phyloP scores from a whole-genome alignment of 2,113 vertebrate species.

The Sinosuthora webbiana region DNA sequence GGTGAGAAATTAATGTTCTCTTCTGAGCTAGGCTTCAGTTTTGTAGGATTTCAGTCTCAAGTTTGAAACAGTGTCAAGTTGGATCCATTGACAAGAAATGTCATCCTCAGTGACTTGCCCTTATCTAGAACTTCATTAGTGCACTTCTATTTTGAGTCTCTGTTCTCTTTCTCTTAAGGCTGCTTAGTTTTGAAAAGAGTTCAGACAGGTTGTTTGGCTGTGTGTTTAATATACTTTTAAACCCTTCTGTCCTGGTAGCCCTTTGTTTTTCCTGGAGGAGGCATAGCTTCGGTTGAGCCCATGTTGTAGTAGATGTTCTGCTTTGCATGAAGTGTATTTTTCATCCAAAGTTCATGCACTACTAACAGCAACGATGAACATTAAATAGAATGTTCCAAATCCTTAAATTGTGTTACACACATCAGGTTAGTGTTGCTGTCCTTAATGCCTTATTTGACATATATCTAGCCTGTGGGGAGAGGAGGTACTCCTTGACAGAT shows the following conservation, averaged over 20 bases:
- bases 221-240: neutral
- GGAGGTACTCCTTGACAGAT: neutral
- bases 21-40: neutral
- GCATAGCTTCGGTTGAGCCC: neutral
- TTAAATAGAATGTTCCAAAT: neutral
- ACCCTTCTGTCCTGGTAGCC: neutral
- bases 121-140: slow-evolving; percentile 15
- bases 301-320: neutral
- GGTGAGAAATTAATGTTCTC: neutral
- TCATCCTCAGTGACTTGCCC: neutral
- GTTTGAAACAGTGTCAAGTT: neutral
- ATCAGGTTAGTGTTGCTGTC: neutral
- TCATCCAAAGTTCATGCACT: neutral
- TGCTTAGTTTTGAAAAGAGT: neutral
- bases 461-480: neutral
- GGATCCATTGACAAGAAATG: neutral
- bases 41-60: neutral
- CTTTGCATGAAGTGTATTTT: neutral
- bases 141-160: neutral
- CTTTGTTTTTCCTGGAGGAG: neutral
- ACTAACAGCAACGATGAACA: neutral
- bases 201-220: neutral
- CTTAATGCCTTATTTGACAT: neutral
- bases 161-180: neutral
- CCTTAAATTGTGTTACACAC: neutral